phyloP scores from a whole-genome alignment of 2,888 invertebrate genomes.

The Yponomeuta cagnagella region DNA sequence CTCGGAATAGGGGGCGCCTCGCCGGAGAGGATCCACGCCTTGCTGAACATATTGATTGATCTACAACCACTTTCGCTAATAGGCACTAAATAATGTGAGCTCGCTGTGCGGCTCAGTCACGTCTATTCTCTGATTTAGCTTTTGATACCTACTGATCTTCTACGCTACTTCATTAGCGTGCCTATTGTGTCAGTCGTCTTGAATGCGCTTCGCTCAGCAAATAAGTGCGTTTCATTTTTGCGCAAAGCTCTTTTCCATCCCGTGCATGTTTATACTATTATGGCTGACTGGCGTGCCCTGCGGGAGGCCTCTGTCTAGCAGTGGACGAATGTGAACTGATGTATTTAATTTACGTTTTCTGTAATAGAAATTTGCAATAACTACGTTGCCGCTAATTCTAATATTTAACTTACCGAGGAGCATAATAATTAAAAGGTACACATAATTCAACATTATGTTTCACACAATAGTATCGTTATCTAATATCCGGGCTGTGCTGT shows the following conservation, averaged over 20 bases:
- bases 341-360: no score
- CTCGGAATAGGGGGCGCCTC: constrained; percentile 46
- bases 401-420: no score
- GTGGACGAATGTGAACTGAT: no score
- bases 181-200: neutral
- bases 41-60: constrained; percentile 59
- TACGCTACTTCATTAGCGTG: neutral
- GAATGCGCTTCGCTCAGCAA: neutral
- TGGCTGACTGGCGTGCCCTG: neutral
- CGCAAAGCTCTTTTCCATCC: neutral
- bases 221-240: neutral
- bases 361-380: no score
- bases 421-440: neutral
- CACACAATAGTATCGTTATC: constrained; percentile 3
- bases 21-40: constrained; percentile 44
- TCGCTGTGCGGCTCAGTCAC: constrained; percentile 4
- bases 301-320: neutral
- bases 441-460: neutral
- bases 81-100: neutral
- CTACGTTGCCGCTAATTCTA: no score
- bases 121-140: neutral
- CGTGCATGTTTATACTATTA: neutral
- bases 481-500: neutral
- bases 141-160: neutral
- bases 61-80: constrained; percentile 29